These are phyloP conservation scores for Coendou prehensilis DNA, from an alignment of 2,797 vertebrate genomes.

Conservation along the genomic window DNA sequence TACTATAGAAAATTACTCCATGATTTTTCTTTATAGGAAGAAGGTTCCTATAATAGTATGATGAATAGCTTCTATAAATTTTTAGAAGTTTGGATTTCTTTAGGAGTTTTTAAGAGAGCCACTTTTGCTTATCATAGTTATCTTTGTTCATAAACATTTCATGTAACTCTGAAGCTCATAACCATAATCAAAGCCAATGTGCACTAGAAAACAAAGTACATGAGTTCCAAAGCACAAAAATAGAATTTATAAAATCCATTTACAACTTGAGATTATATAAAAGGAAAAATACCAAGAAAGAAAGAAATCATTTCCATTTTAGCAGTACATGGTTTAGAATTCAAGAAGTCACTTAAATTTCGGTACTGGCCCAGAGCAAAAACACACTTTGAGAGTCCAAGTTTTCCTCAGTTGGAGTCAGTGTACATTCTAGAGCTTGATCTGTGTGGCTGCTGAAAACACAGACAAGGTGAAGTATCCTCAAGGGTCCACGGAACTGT, in stretches of 20 bases:
- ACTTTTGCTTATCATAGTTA: background rate
- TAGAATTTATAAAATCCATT: background rate
- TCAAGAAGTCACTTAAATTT: slow-evolving; percentile 7
- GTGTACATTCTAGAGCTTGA: background rate
- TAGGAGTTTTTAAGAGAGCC: background rate
- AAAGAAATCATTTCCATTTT: background rate
- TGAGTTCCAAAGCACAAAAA: background rate
- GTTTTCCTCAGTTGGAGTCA: background rate
- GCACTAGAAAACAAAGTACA: background rate
- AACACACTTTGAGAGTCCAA: slow-evolving; percentile 25
- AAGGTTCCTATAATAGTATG: slow-evolving; percentile 9
- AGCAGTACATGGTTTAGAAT: background rate
- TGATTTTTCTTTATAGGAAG: slow-evolving; percentile 50
- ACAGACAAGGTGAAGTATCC: background rate
- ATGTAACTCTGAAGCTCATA: background rate
- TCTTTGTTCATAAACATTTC: background rate
- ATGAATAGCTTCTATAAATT: background rate
- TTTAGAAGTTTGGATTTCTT: slow-evolving; percentile 11
- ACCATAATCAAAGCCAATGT: slow-evolving; percentile 30
- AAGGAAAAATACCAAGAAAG: slow-evolving; percentile 11
- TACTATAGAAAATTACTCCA: background rate
- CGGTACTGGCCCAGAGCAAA: background rate
- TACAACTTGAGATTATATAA: slow-evolving; percentile 23
- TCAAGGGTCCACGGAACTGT: background rate
- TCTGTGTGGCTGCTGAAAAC: background rate